These are phyloP conservation scores for Crepidodera aurea DNA, from an alignment of 2,888 invertebrate genomes.

Conservation along the genomic window DNA sequence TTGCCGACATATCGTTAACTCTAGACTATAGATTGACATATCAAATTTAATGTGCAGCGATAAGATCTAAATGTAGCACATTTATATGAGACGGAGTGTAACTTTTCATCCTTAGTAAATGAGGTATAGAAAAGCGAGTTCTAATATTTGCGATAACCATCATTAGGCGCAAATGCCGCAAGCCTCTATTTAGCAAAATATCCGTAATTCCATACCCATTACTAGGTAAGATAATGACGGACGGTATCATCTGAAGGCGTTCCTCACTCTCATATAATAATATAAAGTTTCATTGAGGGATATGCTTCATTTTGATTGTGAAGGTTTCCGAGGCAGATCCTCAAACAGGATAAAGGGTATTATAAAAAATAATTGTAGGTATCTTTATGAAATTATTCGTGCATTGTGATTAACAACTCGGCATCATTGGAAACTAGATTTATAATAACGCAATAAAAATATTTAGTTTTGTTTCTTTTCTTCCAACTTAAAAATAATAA, in stretches of 20 bases:
- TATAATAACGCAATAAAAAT: too few relatives aligned
- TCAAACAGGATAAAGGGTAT: slow-evolving; percentile 19
- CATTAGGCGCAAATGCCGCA: slow-evolving; percentile 39
- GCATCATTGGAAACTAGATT: not conserved
- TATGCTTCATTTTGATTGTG: slow-evolving; percentile 42
- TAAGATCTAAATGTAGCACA: too few relatives aligned
- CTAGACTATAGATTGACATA: too few relatives aligned
- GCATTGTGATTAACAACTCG: not conserved
- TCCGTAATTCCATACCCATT: slow-evolving; percentile 50
- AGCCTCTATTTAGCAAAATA: slow-evolving; percentile 49
- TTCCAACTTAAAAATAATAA: too few relatives aligned
- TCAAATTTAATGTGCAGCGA: too few relatives aligned
- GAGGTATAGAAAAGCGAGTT: slow-evolving; percentile 38
- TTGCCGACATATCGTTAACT: too few relatives aligned
- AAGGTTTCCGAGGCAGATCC: slow-evolving; percentile 25
- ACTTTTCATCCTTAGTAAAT: slow-evolving; percentile 12
- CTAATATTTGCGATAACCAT: slow-evolving; percentile 48
- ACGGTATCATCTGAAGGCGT: slow-evolving; percentile 40
- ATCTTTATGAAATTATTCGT: not conserved
- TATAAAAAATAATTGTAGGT: slow-evolving; percentile 18
- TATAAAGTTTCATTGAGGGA: slow-evolving; percentile 40
- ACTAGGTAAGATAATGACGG: slow-evolving; percentile 47
- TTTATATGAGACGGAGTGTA: too few relatives aligned
- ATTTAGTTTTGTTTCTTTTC: too few relatives aligned
- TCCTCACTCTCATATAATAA: slow-evolving; percentile 41